These are phyloP conservation scores for Tupaia tana DNA, from an alignment of 2,113 vertebrate genomes.

Conservation along the genomic window DNA sequence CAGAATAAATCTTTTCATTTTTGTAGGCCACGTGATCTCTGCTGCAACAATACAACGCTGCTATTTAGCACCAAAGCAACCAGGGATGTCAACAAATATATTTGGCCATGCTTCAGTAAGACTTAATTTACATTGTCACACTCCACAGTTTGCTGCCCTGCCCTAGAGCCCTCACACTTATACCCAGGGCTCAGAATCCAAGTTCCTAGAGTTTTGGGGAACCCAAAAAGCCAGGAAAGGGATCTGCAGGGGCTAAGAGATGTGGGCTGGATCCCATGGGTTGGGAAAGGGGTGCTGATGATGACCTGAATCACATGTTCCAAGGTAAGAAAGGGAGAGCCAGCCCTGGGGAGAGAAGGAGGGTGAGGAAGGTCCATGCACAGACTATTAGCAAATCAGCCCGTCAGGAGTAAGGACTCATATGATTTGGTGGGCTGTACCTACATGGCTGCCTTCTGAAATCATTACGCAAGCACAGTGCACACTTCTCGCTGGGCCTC, in stretches of 20 bases:
- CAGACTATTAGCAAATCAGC: neutral
- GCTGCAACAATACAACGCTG: neutral
- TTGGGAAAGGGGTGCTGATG: accelerated
- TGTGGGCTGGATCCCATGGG: neutral
- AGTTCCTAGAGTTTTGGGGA: neutral
- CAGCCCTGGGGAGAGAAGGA: accelerated
- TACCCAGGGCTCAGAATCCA: neutral
- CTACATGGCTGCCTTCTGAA: neutral
- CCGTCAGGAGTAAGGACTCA: accelerated
- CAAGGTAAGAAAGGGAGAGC: neutral
- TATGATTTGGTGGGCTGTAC: accelerated
- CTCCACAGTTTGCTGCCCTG: neutral
- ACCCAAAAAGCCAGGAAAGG: neutral
- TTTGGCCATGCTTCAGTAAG: accelerated
- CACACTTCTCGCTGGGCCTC: neutral
- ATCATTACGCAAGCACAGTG: accelerated
- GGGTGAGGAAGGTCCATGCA: neutral
- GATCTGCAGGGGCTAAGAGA: neutral
- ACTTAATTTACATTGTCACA: neutral
- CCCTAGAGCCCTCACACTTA: neutral
- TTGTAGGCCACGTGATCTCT: neutral
- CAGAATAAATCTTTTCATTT: neutral
- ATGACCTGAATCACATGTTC: neutral
- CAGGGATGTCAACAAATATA: neutral
- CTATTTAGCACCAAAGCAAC: neutral